Evolutionary conservation across 2,888 invertebrate species (phyloP).

Genomic region (Sinelater perroti): DNA sequence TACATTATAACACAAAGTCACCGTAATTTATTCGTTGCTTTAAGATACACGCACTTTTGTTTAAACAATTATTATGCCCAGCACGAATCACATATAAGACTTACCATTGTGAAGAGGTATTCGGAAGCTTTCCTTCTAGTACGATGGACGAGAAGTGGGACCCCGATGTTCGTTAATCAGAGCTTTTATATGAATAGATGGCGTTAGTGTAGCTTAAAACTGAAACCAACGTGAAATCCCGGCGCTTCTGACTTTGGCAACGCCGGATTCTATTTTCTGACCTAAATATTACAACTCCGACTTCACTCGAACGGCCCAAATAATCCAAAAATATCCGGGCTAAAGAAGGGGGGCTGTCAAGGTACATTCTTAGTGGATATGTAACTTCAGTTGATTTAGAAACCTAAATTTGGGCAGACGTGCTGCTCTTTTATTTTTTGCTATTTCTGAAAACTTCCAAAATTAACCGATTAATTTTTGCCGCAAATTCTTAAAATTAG

Average conservation of each 20-base stretch:
- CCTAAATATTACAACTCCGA: constrained; percentile 25
- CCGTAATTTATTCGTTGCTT: not conserved
- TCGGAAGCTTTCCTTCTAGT: constrained; percentile 72
- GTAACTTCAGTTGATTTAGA: constrained; percentile 21
- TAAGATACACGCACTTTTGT: too few relatives aligned
- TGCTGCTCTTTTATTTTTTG: not conserved
- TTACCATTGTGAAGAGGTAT: constrained; percentile 60
- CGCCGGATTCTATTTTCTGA: constrained; percentile 14
- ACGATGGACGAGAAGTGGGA: constrained; percentile 81
- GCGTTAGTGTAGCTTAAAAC: constrained; percentile 62
- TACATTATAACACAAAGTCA: not conserved
- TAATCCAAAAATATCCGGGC: constrained; percentile 39
- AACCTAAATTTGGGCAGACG: constrained; percentile 21
- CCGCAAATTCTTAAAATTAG: too few relatives aligned
- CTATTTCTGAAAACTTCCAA: too few relatives aligned
- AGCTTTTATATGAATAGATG: constrained; percentile 81
- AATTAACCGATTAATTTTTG: too few relatives aligned
- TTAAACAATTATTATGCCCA: constrained; percentile 6
- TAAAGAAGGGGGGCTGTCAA: constrained; percentile 42
- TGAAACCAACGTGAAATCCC: constrained; percentile 18
- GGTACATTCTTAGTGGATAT: constrained; percentile 36
- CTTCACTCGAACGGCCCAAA: constrained; percentile 15
- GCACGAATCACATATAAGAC: constrained; percentile 42
- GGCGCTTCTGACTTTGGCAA: constrained; percentile 25
- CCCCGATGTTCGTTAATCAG: constrained; percentile 71